Base-by-base conservation (phyloP, 2,888 invertebrate genomes). In the Blastobasis lacticolella region DNA sequence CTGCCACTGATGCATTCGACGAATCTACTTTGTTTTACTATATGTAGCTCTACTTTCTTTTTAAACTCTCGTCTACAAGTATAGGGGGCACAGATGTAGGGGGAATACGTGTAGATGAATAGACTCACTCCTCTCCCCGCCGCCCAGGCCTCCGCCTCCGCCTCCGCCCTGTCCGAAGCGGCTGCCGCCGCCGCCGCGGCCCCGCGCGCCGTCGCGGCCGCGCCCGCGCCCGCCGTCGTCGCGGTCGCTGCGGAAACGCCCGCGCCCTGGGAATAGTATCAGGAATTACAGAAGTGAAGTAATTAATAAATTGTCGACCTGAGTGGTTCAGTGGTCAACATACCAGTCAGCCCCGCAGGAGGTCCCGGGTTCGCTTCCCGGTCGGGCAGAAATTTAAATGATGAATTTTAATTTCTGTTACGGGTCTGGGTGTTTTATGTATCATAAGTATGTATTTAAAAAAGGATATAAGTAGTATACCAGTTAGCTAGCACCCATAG, bases 241-340 rank as follows among this genome's bases (percentile, higher is more conserved):
- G 48, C 89, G 84, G 48, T 83, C 83, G 46, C 91, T 90, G 4
- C 83, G 77, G 70, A 66, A 81, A 0, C 84, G 70, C 7, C 73
- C 68, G 8, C 87, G 83, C 42, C 78, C 88, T 81, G 59, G 0
- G 41, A 54, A 8, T 56, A 49, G 46, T 51, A 46, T 44, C 49
- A 52, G 8, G 49, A 49, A 23, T 5, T 37, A 56, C 53, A 56
- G 10, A 47, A 47, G 41, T 40, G 36, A 36, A 53, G 46, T 38
- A 50, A 45, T 4, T 40, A 40, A 40, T 8, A 40, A 6, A 8
- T 5, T 40, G 40, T 6, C 5, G 8, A 40, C 40, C 5, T 8
- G 40, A 40, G 8, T 40, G 6, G 5, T 40, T n/a, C n/a, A n/a
- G n/a, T n/a, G n/a, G n/a, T n/a, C n/a, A n/a, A n/a, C n/a, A n/a